Evolutionary conservation across 2,797 vertebrate species (phyloP), one percentile per base, ranked within the genome.

Genomic region (Mormyrops boulengeri): DNA sequence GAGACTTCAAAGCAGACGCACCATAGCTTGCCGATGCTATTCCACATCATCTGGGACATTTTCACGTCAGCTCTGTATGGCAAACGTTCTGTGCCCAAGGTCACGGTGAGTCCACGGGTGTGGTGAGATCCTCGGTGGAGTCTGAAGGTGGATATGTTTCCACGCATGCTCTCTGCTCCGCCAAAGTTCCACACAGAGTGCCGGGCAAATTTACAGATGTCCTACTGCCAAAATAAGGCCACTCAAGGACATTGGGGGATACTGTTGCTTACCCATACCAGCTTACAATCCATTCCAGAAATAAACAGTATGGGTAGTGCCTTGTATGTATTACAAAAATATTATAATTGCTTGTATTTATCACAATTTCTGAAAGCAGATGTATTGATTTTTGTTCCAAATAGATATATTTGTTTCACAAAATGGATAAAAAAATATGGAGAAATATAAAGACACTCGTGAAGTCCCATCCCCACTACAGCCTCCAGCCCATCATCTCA

Each of bases 201-300:
- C 50, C 19, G 53, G 85, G 50, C 85, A 87, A 53, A n/a, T 87
- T 38, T 87, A 87, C 50, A 55, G 52, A 87, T 14, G 26, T 34
- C 50, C 85, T 57, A n/a, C 52, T 88, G 88, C 41, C 88, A 88
- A 41, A 49, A 77, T 19, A 80, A 49, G 85, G 26, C 50, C 50
- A 87, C 34, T 55, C 53, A 57, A 87, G 85, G 85, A 55, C 85
- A 87, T 87, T 50, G 26, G 85, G 85, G 85, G 85, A 57, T 87
- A 38, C 12, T n/a, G 53, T 52, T 60, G 52, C 85, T 41, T 53
- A 12, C 47, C 26, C 47, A 26, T 86, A 53, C 47, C 26, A 52
- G 38, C 17, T 80, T 80, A 44, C 73, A n/a, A 17, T 80, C 5
- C 17, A 41, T 80, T 80, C 19, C 73, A 80, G 38, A 44, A 80